Evolutionary conservation across 2,113 vertebrate genomes (phyloP).

Genomic region (Lagopus leucura): DNA sequence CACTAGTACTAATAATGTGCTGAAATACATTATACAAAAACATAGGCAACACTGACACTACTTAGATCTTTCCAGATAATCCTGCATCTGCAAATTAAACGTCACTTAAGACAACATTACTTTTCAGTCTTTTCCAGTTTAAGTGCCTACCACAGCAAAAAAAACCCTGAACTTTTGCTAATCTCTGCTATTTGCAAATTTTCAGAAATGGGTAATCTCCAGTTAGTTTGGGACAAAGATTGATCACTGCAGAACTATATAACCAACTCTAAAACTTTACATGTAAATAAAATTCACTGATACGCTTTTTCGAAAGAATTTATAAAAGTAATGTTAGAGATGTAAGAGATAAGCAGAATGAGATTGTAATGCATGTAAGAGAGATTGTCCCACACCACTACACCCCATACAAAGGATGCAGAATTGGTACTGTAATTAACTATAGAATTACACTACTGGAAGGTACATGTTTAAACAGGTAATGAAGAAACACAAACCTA

Average conservation of each 20-base stretch:
- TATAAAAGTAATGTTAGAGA: not conserved
- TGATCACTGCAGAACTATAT: not conserved
- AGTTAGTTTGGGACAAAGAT: not conserved
- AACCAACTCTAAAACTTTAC: not conserved
- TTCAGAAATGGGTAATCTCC: not conserved
- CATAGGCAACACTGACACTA: not conserved
- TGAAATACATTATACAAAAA: not conserved
- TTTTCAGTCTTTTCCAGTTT: not conserved
- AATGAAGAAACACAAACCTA: not conserved
- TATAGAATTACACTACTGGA: not conserved
- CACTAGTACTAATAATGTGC: not conserved
- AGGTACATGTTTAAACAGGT: fast-evolving
- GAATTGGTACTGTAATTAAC: not conserved
- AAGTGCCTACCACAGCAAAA: not conserved
- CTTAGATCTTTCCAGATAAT: not conserved
- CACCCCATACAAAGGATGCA: not conserved
- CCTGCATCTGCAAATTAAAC: not conserved
- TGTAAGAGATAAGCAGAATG: not conserved
- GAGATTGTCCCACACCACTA: not conserved
- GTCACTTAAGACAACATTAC: not conserved
- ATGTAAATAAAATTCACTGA: not conserved
- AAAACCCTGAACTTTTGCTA: no score
- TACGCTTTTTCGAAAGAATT: not conserved
- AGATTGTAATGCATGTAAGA: not conserved
- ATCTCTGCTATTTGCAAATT: not conserved